These are phyloP conservation scores for Mola mola DNA, from an alignment of 2,113 vertebrate genomes.

Conservation along the genomic window DNA sequence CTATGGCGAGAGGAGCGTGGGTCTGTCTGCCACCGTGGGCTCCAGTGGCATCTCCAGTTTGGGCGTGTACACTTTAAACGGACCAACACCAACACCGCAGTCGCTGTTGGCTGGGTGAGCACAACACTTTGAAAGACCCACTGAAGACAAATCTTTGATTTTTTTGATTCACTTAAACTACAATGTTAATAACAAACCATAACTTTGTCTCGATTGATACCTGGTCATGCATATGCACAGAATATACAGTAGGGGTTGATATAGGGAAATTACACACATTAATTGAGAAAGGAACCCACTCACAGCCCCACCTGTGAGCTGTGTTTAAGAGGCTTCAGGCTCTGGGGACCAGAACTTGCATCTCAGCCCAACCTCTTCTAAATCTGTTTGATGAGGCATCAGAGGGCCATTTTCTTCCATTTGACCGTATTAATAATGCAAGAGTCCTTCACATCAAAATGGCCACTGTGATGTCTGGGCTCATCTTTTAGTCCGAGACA, in stretches of 20 bases:
- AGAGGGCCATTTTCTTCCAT: constrained; percentile 50
- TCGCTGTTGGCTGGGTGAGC: constrained; percentile 88
- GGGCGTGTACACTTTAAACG: constrained; percentile 87
- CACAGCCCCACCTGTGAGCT: neutral
- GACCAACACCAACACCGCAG: constrained; percentile 87
- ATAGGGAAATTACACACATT: too few species aligned
- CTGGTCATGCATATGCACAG: too few species aligned
- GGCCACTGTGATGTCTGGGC: constrained; percentile 7
- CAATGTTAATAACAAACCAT: too few species aligned
- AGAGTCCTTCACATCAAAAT: constrained; percentile 8
- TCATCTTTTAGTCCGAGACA: constrained; percentile 26
- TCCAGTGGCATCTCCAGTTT: constrained; percentile 95
- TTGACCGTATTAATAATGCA: constrained; percentile 59
- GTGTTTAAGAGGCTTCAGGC: neutral
- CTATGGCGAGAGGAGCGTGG: constrained; percentile 87
- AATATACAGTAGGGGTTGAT: too few species aligned
- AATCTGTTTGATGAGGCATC: constrained; percentile 36
- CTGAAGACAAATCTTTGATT: too few species aligned
- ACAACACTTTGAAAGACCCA: too few species aligned
- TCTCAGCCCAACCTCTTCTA: constrained; percentile 7
- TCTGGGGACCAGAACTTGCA: neutral
- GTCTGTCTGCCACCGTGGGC: constrained; percentile 86
- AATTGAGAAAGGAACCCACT: too few species aligned
- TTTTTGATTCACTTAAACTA: too few species aligned
- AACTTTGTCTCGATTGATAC: too few species aligned